Conservation (phyloP, 2,113 vertebrate species). For the Sinocyclocheilus grahami region DNA sequence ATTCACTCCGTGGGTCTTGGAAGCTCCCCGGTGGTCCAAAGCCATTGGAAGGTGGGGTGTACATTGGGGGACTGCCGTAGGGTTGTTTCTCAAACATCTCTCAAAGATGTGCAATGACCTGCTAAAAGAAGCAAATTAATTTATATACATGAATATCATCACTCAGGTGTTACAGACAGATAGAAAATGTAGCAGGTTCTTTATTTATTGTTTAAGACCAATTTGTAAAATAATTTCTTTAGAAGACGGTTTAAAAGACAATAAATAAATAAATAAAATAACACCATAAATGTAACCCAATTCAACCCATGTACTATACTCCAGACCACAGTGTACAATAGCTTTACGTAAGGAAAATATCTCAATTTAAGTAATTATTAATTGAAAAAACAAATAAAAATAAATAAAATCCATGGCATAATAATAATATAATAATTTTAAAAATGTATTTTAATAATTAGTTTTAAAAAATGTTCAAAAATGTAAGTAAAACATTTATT, state of each 20-base stretch:
- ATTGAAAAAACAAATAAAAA: background rate
- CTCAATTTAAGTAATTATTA: background rate
- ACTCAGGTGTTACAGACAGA: background rate
- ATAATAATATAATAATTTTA: too few species aligned
- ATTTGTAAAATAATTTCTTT: background rate
- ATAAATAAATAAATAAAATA: background rate
- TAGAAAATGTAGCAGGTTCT: background rate
- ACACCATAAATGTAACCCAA: background rate
- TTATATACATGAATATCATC: background rate
- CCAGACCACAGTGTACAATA: background rate
- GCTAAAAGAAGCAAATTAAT: conserved; percentile 25
- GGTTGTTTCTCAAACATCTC: conserved; percentile 78
- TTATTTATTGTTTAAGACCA: background rate
- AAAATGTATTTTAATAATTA: too few species aligned
- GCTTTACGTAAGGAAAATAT: background rate
- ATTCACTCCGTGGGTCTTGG: conserved; percentile 70
- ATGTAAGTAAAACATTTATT: background rate
- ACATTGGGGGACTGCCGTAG: conserved; percentile 77
- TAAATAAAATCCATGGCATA: background rate
- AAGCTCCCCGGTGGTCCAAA: conserved; percentile 73
- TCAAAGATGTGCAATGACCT: conserved; percentile 41
- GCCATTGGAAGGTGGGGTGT: conserved; percentile 77
- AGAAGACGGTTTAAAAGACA: background rate
- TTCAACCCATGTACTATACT: background rate
- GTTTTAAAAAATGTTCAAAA: background rate